Percentiles rank a stretch among this genome's conserved stretches.
Conservation (phyloP, 1,140 invertebrate genomes). For the Procambarus virginalis region DNA sequence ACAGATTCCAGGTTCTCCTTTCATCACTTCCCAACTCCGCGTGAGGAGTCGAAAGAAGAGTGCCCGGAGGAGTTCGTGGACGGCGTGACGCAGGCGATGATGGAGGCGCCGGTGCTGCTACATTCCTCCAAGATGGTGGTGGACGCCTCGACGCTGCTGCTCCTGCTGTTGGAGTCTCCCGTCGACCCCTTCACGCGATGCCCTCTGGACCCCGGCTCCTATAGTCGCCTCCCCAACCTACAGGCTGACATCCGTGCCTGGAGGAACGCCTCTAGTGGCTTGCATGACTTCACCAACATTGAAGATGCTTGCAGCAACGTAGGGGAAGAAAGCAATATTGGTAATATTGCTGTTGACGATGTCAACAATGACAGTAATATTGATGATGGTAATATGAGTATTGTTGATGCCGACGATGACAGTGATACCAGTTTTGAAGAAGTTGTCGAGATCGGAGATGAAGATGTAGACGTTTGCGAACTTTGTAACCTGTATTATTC, state of each 20-base stretch:
- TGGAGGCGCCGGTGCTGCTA: not conserved
- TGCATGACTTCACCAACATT: no score
- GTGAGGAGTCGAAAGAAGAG: not conserved
- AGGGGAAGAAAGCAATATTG: no score
- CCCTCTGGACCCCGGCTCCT: not conserved
- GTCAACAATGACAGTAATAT: no score
- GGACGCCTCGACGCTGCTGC: not conserved
- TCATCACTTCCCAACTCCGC: not conserved
- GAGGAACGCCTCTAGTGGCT: not conserved
- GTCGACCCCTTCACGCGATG: not conserved
- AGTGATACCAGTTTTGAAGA: not conserved
- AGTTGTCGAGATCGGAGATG: no score
- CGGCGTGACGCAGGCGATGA: not conserved
- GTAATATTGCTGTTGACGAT: no score
- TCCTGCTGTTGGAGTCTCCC: not conserved
- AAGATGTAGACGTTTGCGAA: no score
- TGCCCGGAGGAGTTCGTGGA: not conserved
- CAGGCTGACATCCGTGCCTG: not conserved
- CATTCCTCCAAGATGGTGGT: not conserved
- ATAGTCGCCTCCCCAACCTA: not conserved
- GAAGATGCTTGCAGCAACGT: no score
- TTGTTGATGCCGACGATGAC: not conserved
- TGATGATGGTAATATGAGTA: no score
- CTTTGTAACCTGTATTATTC: no score
- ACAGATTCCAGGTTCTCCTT: not conserved